Percentiles rank a stretch among this genome's conserved stretches.
phyloP scores from a whole-genome alignment of 2,113 vertebrate species.

The Calidris pugnax region DNA sequence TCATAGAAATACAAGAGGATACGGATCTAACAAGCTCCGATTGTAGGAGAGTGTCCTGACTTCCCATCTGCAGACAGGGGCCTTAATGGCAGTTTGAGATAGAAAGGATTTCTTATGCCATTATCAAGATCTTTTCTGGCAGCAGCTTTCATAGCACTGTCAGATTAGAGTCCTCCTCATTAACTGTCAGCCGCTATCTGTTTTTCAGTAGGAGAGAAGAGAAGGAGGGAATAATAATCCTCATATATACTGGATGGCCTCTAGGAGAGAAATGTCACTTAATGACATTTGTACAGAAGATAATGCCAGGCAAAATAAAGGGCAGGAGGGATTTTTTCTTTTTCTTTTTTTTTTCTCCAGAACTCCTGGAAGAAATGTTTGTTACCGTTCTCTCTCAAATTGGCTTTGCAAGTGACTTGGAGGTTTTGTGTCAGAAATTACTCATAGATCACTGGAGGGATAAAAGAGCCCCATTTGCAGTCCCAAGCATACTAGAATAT shows the following conservation, averaged over 20 bases:
- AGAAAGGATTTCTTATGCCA: conserved; percentile 38
- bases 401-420: conserved; percentile 27
- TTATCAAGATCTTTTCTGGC: conserved; percentile 41
- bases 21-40: background rate
- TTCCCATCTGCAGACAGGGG: background rate
- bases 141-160: conserved; percentile 50
- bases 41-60: background rate
- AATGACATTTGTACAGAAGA: conserved; percentile 60
- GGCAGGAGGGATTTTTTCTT: background rate
- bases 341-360: background rate
- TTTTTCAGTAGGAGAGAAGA: background rate
- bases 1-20: background rate
- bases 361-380: conserved; percentile 19
- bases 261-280: conserved; percentile 61
- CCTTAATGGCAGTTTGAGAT: conserved; percentile 17
- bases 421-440: conserved; percentile 44
- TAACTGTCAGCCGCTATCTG: conserved; percentile 50
- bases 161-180: conserved; percentile 53
- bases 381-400: background rate
- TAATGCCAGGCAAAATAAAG: conserved; percentile 43
- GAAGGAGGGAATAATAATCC: conserved; percentile 27
- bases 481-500: background rate
- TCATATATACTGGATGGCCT: conserved; percentile 6
- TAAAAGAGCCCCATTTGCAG: background rate
- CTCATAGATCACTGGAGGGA: background rate